Base-by-base conservation (phyloP, 2,888 invertebrate genomes). In the Galerucella pusilla region DNA sequence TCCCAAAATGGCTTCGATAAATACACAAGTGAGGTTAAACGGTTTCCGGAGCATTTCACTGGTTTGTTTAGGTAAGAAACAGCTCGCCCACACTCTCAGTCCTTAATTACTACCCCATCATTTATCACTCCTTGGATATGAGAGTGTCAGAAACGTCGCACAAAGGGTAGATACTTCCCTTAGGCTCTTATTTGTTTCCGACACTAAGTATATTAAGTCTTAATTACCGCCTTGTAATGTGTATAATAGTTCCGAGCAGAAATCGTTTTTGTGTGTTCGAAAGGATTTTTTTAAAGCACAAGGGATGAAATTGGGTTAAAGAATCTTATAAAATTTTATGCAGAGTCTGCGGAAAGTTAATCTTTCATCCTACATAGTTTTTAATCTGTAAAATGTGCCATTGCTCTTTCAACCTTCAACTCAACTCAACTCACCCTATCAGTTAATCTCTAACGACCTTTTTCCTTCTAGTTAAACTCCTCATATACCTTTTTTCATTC, bases 101-200 rank as follows among this genome's bases (percentile, higher is more conserved):
- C 63, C 63, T 63, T 70, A 70, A 70, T 70, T 70, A 70, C 70
- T 63, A 61, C 63, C 59, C 42, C 35, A 68, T 68, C 68, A 52
- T 68, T 68, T 54, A 68, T 68, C 68, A 68, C 59, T 57, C 12
- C 45, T 49, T 66, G 35, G 35, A 7, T 42, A 42, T 5, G 28
- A 16, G 16, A 28, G 67, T 67, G 46, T 52, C 54, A 25, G n/a
- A 9, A 28, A 54, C 7, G 67, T 14, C 49, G 25, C 35, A 42
- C 6, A 10, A 60, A 60, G 60, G 67, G 45, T 20, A 12, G 49
- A 16, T 16, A 20, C 65, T 25, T 54, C 67, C 54, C 52, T 54
- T 14, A 67, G 52, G 67, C 67, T 28, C 52, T 12, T 46, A 54
- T 52, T 67, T 67, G 52, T 67, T 52, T 49, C 28, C 28, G 67